Evolutionary conservation across 2,113 vertebrate species (phyloP).

Genomic region (Equus quagga): DNA sequence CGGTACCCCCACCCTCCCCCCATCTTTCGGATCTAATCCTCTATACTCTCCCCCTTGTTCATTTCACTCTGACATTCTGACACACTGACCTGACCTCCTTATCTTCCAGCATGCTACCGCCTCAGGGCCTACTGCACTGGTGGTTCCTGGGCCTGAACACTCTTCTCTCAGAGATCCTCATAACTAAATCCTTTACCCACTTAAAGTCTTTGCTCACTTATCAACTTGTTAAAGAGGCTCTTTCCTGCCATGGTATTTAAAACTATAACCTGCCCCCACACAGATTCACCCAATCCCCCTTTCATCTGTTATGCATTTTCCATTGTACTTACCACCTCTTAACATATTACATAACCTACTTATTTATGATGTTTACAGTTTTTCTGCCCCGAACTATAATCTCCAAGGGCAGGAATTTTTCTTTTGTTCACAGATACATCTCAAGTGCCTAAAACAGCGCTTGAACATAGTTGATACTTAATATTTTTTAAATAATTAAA

Average conservation of each 20-base stretch:
- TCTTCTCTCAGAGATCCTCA: background rate
- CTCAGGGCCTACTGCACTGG: background rate
- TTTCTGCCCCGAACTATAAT: background rate
- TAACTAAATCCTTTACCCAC: background rate
- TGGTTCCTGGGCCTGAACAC: background rate
- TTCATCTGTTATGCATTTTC: background rate
- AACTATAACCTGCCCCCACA: background rate
- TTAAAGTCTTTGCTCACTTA: background rate
- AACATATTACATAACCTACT: background rate
- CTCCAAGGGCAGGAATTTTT: background rate
- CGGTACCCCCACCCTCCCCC: background rate
- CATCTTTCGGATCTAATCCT: background rate
- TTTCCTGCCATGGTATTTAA: background rate
- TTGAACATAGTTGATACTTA: background rate
- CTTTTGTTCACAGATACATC: background rate
- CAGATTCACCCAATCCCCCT: background rate
- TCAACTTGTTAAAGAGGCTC: background rate
- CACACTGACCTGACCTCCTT: background rate
- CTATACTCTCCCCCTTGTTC: background rate
- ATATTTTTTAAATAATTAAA: background rate
- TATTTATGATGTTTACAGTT: background rate
- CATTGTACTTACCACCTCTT: background rate
- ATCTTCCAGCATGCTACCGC: background rate
- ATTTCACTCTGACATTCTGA: background rate
- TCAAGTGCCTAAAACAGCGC: background rate